These are phyloP conservation scores for Anagrus nilaparvatae DNA, from an alignment of 1,140 invertebrate genomes.

Conservation along the genomic window DNA sequence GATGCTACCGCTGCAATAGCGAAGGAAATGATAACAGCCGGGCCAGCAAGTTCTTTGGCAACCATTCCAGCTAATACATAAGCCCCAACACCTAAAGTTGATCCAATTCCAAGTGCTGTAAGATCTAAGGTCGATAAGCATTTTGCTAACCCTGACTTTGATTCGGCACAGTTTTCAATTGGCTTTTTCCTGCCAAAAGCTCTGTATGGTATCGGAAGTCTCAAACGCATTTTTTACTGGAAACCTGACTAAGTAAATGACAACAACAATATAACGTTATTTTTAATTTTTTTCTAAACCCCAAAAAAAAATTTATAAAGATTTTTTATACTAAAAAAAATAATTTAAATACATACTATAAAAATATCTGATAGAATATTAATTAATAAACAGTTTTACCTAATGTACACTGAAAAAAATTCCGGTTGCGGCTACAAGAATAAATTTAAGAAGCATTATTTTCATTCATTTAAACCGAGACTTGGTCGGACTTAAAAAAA, in stretches of 20 bases:
- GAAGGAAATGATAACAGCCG: slow-evolving; percentile 72
- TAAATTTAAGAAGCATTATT: no score
- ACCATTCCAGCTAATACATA: slow-evolving; percentile 80
- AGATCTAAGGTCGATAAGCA: slow-evolving; percentile 65
- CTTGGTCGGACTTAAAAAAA: no score
- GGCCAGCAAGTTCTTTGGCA: slow-evolving; percentile 64
- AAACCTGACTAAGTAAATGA: not conserved
- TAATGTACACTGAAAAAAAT: no score
- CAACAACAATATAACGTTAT: not conserved
- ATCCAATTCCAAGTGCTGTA: slow-evolving; percentile 70
- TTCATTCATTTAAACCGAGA: no score
- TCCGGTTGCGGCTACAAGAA: no score
- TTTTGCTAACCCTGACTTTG: slow-evolving; percentile 46
- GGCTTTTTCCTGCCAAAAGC: slow-evolving; percentile 25
- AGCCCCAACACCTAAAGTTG: slow-evolving; percentile 76
- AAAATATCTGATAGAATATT: no score
- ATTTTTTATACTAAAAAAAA: no score
- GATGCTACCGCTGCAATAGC: slow-evolving; percentile 74
- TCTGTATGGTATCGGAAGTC: slow-evolving; percentile 13
- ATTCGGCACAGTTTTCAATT: slow-evolving; percentile 17
- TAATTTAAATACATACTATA: no score
- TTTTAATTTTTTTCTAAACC: no score
- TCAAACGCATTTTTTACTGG: slow-evolving; percentile 7
- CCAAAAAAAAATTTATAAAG: no score
- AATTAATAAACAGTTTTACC: no score